These are phyloP conservation scores for Dasyprocta punctata DNA, from an alignment of 2,113 vertebrate species.

Conservation along the genomic window DNA sequence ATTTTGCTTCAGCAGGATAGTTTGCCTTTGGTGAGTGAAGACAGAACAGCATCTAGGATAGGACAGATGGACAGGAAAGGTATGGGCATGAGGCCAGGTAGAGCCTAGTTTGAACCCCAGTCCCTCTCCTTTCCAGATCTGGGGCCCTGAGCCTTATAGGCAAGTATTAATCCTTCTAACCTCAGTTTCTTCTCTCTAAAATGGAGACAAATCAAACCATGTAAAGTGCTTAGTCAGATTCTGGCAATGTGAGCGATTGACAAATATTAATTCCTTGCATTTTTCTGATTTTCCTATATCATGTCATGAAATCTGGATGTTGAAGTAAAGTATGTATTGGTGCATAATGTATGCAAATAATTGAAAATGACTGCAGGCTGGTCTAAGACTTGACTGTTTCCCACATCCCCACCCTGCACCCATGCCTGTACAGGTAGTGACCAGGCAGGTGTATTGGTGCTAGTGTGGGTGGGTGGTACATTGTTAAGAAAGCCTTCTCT, in stretches of 20 bases:
- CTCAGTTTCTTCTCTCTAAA: neutral
- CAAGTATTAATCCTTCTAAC: neutral
- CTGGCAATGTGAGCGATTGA: neutral
- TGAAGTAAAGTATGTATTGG: neutral
- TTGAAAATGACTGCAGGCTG: neutral
- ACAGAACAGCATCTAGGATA: neutral
- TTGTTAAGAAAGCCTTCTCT: neutral
- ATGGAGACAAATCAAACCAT: neutral
- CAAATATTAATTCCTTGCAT: neutral
- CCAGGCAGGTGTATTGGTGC: neutral
- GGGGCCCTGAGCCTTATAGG: neutral
- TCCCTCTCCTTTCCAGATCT: neutral
- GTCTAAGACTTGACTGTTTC: neutral
- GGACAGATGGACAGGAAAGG: neutral
- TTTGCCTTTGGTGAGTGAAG: neutral
- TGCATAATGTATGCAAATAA: neutral
- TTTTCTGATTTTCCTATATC: neutral
- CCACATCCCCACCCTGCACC: accelerated
- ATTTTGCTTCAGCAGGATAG: neutral
- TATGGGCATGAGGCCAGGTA: neutral
- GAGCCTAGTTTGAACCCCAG: neutral
- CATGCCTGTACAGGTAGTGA: neutral
- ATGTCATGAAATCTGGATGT: neutral
- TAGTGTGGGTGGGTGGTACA: neutral
- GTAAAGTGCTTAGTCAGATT: neutral